phyloP scores from a whole-genome alignment of 2,797 vertebrate species.

The Rhinoraja longicauda region DNA sequence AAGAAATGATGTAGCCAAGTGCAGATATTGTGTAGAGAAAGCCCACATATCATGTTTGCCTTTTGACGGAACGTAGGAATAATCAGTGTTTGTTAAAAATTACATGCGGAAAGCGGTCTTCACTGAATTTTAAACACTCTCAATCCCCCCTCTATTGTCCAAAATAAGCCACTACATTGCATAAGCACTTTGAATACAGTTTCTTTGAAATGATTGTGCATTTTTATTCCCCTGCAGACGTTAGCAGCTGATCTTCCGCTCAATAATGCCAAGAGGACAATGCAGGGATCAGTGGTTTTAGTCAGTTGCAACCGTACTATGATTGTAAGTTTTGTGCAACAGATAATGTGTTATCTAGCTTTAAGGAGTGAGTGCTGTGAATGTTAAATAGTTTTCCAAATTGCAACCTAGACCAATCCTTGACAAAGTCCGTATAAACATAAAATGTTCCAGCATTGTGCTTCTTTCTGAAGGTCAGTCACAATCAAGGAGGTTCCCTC shows the following conservation, averaged over 20 bases:
- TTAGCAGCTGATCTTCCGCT: conserved; percentile 56
- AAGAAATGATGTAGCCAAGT: background rate
- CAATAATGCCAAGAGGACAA: conserved; percentile 54
- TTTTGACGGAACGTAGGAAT: background rate
- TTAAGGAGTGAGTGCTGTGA: background rate
- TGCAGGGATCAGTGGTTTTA: conserved; percentile 73
- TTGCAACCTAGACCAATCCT: background rate
- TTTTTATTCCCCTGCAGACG: conserved; percentile 50
- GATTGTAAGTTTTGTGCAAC: conserved; percentile 60
- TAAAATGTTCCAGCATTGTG: background rate
- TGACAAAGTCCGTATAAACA: background rate
- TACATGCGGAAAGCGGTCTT: background rate
- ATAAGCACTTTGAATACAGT: background rate
- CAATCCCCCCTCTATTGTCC: background rate
- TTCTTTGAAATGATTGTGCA: background rate
- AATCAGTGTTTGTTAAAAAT: background rate
- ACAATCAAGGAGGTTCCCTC: background rate
- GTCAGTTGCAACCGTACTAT: conserved; percentile 67
- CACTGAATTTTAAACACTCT: background rate
- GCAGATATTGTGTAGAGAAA: background rate
- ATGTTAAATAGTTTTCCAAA: background rate
- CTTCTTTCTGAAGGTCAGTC: background rate
- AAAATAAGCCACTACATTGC: background rate
- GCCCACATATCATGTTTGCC: background rate
- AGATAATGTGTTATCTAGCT: background rate